Evolutionary conservation across 2,113 vertebrate species (phyloP), one percentile per base, ranked within the genome.

Genomic region (Hippolais icterina): DNA sequence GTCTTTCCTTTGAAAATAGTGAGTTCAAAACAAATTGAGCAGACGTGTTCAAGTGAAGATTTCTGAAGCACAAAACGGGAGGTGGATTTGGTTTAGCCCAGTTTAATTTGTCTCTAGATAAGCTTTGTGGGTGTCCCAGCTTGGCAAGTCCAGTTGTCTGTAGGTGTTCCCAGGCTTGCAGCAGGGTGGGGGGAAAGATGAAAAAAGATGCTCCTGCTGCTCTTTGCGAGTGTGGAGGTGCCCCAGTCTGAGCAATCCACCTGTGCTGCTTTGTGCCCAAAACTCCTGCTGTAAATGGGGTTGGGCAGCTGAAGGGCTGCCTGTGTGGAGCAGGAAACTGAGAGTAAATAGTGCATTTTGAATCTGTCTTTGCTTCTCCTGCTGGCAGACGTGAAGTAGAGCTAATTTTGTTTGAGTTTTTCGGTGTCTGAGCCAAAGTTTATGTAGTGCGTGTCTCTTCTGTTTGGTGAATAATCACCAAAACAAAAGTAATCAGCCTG

Each of bases 131-230:
- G 37, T 76, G 83, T 82, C 87, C 68, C 35, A 29, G 37, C 35
- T 17, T 70, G 77, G 61, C 60, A 19, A 10, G 41, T 7, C 27
- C 18, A 1, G 20, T 18, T 39, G 5, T 6, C 31, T 20, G 35
- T 25, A 0, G 1, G 0, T 0, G 1, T 49, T 69, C 13, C 24
- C 50, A 68, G 83, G 77, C 41, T 23, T 25, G 21, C 44, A 42
- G 56, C 13, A 14, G 5, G 11, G 0, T 16, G 29, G 2, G n/a
- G 57, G 33, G 14, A 24, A 6, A 52, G 57, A 63, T 17, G 23
- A 5, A 41, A 16, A 22, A 22, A 31, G 66, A 22, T 2, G 3
- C 39, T 46, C 3, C 12, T 52, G 46, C 24, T 18, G 12, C 1
- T 52, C 20, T 12, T 1, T 24, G 65, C 65, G 46, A 23, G 15